Base-by-base conservation (phyloP, 2,113 vertebrate genomes). In the Cygnus atratus region DNA sequence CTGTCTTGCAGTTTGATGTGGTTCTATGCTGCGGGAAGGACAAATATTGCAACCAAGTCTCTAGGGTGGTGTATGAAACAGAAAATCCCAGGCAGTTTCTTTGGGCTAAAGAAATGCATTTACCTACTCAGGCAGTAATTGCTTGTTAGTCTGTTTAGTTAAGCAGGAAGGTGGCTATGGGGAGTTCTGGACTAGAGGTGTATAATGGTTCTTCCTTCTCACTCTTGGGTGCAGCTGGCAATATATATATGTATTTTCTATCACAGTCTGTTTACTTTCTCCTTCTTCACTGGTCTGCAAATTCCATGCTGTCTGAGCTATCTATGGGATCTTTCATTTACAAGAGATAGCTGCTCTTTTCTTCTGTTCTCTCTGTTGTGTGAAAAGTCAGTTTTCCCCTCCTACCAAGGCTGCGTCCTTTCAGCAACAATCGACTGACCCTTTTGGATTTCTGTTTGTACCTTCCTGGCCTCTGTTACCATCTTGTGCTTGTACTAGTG, bases 11-110 rank as follows among this genome's bases (percentile, higher is more conserved):
- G 24, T 37, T 84, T 55, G 74, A 58, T 63, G 8, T 3, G 10
- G 41, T 68, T 88, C 14, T 0, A 0, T 8, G 1, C 14, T 24
- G 5, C 12, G 5, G 22, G 35, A 54, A 3, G 15, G 39, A 31
- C 11, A 68, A 65, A 73, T 48, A 8, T 15, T 39, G 44, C 20
- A 85, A 72, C 7, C 24, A 18, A 7, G 5, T 39, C 63, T 70
- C 25, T 33, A 65, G 33, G 19, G 6, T 17, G 26, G 33, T 7
- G 29, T 4, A 8, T 24, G 22, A 80, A 92, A 59, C 4, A 11
- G 52, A 87, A 71, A 37, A 37, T 18, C 33, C 31, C 3, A 33
- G 20, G 17, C 11, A 8, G 2, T 7, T 13, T 18, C 8, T 52
- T 19, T 11, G 35, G 8, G 25, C 25, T 74, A 26, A 55, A 58